phyloP scores from a whole-genome alignment of 2,888 invertebrate species.

The Cataglyphis altisquamis region DNA sequence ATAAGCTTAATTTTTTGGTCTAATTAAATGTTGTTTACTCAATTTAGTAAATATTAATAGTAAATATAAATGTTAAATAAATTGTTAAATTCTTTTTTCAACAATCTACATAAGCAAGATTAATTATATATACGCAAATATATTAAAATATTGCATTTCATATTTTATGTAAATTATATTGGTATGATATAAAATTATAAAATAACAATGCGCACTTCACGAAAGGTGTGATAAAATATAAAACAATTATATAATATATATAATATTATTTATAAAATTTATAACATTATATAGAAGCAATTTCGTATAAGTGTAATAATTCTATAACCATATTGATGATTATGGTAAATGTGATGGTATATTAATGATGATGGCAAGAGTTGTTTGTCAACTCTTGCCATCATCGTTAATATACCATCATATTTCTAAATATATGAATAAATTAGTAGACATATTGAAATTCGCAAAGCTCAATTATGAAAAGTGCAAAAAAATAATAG shows the following conservation, averaged over 20 bases:
- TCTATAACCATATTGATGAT: slow-evolving; percentile 56
- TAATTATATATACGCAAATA: neutral
- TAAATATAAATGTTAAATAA: neutral
- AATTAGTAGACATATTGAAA: slow-evolving; percentile 67
- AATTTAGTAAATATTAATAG: neutral
- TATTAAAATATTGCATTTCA: neutral
- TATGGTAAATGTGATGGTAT: no score
- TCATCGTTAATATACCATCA: no score
- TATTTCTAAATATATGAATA: slow-evolving; percentile 67
- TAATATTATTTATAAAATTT: neutral
- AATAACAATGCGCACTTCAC: neutral
- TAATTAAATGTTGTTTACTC: neutral
- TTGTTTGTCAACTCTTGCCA: slow-evolving; percentile 67
- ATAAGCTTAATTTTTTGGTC: neutral
- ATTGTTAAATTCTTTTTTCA: neutral
- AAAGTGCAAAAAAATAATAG: slow-evolving; percentile 61
- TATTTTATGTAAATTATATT: slow-evolving; percentile 1
- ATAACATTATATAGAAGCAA: neutral
- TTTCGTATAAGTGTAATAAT: slow-evolving; percentile 45
- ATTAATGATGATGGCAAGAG: slow-evolving; percentile 11
- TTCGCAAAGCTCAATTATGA: slow-evolving; percentile 61
- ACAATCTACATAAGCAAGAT: neutral
- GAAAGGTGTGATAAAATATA: neutral
- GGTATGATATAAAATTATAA: neutral
- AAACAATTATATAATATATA: slow-evolving; percentile 2